Evolutionary conservation across 2,797 vertebrate species (phyloP).

Genomic region (Sphenodon punctatus): DNA sequence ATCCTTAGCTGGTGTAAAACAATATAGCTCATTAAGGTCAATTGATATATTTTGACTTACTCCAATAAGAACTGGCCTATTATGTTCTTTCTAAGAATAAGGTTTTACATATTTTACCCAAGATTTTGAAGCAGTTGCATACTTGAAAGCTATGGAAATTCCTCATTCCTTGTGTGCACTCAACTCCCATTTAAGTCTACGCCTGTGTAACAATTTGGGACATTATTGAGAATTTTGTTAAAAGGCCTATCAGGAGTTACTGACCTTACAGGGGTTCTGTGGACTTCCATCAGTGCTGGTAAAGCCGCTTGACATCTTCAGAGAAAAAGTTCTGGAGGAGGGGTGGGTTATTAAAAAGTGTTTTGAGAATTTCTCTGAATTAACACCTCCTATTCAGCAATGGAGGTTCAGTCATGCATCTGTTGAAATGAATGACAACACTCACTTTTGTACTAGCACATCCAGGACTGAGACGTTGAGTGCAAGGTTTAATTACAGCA

Average conservation of each 20-base stretch:
- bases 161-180: constrained; percentile 9
- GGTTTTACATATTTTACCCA: constrained; percentile 31
- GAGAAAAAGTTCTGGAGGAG: not conserved
- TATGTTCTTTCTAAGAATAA: not conserved
- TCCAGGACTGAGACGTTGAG: not conserved
- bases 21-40: constrained; percentile 1
- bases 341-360: not conserved
- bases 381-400: too few relatives aligned
- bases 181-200: not conserved
- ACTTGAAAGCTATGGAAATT: not conserved
- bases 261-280: not conserved
- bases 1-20: constrained; percentile 43
- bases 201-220: not conserved
- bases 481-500: not conserved
- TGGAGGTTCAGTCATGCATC: not conserved
- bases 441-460: constrained; percentile 1
- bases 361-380: not conserved
- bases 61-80: constrained; percentile 6
- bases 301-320: not conserved
- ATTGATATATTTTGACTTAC: constrained; percentile 44
- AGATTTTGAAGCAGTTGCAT: constrained; percentile 24
- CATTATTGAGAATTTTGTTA: not conserved
- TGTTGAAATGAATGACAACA: not conserved
- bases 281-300: not conserved
- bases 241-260: not conserved